Percentiles rank a stretch among this genome's conserved stretches.
These are phyloP conservation scores for Lerista edwardsae DNA, from an alignment of 2,797 vertebrate species.

Conservation along the genomic window DNA sequence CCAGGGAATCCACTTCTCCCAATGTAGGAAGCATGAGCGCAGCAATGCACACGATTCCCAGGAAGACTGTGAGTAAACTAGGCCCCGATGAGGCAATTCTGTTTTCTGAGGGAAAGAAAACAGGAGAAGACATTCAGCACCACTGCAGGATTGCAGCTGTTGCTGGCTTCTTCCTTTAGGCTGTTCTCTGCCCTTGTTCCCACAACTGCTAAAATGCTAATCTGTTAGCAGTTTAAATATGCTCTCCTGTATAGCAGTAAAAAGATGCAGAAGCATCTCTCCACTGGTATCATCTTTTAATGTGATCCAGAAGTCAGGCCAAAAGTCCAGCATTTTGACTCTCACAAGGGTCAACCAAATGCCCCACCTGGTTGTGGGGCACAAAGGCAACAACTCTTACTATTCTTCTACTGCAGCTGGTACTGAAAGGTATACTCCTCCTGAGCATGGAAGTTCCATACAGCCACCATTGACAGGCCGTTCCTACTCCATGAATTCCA, in stretches of 20 bases:
- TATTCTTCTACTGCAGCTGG: no score
- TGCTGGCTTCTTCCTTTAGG: neutral
- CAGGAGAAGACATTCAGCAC: neutral
- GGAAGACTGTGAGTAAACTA: conserved; percentile 94
- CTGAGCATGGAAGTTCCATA: no score
- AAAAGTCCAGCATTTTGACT: neutral
- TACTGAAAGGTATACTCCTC: no score
- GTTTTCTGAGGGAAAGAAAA: conserved; percentile 80
- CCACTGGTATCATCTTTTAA: neutral
- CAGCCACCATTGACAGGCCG: no score
- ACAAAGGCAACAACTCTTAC: no score
- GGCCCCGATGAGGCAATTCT: conserved; percentile 90
- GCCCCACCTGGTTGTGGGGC: neutral
- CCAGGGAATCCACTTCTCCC: conserved; percentile 95
- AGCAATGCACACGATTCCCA: conserved; percentile 92
- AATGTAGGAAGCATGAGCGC: conserved; percentile 97
- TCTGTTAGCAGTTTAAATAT: neutral
- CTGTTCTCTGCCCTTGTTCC: neutral
- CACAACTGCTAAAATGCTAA: neutral
- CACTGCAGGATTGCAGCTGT: rapidly evolving
- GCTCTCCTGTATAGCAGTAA: neutral
- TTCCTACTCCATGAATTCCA: no score
- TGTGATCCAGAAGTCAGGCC: neutral
- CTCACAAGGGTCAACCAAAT: neutral
- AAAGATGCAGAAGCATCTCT: neutral